phyloP scores from a whole-genome alignment of 2,113 vertebrate species.

The Romanogobio albipinnatus region DNA sequence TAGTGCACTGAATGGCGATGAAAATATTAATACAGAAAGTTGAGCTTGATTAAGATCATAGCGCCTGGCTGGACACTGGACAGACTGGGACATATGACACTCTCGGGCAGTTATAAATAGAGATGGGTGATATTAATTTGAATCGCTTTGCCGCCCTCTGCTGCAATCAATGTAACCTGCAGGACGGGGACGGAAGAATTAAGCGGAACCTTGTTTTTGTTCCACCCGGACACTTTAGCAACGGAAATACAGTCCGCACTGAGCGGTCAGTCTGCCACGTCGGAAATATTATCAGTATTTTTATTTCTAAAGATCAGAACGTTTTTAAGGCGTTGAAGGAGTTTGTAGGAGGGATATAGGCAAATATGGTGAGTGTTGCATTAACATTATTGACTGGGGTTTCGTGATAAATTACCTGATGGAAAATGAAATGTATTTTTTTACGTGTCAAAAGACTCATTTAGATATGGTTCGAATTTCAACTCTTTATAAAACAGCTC shows the following conservation, averaged over 20 bases:
- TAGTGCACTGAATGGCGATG: slow-evolving; percentile 3
- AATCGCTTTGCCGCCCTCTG: slow-evolving; percentile 39
- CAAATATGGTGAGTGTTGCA: slow-evolving; percentile 44
- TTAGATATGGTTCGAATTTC: not conserved
- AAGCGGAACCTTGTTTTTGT: slow-evolving; percentile 51
- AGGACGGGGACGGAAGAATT: not conserved
- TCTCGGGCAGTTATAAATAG: slow-evolving; percentile 70
- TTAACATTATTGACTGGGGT: not conserved
- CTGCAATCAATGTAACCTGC: slow-evolving; percentile 49
- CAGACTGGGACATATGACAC: slow-evolving; percentile 74
- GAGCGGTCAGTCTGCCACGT: slow-evolving; percentile 73
- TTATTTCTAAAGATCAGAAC: not conserved
- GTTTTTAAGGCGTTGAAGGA: not conserved
- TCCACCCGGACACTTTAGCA: slow-evolving; percentile 49
- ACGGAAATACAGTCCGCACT: slow-evolving; percentile 48
- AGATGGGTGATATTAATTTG: not conserved
- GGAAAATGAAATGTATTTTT: not conserved
- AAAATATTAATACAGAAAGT: slow-evolving; percentile 32
- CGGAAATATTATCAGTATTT: slow-evolving; percentile 50
- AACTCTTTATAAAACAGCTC: not conserved
- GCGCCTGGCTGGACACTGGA: slow-evolving; percentile 62
- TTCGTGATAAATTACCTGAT: not conserved
- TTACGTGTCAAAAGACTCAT: not conserved
- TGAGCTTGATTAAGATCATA: slow-evolving; percentile 69
- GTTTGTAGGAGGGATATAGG: not conserved